phyloP scores from a whole-genome alignment of 2,797 vertebrate genomes.

The Hipposideros larvatus region DNA sequence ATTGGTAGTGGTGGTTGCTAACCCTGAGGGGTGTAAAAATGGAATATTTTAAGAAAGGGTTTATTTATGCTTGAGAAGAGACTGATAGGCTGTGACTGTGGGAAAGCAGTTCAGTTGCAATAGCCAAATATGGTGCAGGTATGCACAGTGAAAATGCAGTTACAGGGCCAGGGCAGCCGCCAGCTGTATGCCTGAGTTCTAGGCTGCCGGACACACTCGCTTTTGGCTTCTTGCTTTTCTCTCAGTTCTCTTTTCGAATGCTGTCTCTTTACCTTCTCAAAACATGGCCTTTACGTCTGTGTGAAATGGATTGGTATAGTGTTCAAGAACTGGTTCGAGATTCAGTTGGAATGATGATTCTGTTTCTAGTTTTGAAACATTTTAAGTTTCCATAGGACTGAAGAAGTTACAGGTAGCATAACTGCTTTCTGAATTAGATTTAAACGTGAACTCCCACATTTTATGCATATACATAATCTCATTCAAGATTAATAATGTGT shows the following conservation, averaged over 20 bases:
- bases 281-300: neutral
- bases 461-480: neutral
- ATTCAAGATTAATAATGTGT: neutral
- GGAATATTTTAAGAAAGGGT: slow-evolving; percentile 60
- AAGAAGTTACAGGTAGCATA: neutral
- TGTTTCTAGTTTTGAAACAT: slow-evolving; percentile 28
- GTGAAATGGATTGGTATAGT: neutral
- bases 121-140: slow-evolving; percentile 70
- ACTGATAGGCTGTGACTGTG: slow-evolving; percentile 64
- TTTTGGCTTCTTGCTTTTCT: neutral
- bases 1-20: neutral
- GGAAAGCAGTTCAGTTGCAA: slow-evolving; percentile 55
- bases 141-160: neutral
- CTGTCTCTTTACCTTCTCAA: neutral
- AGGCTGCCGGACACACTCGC: neutral
- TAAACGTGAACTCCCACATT: neutral
- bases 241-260: neutral
- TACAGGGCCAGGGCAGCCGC: neutral
- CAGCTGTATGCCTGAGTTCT: neutral
- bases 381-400: neutral
- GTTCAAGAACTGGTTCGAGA: neutral
- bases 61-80: slow-evolving; percentile 72
- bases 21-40: neutral
- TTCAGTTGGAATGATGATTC: neutral
- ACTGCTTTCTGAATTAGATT: neutral